Conservation (phyloP, 2,797 vertebrate genomes). For the Lacerta bilineata region DNA sequence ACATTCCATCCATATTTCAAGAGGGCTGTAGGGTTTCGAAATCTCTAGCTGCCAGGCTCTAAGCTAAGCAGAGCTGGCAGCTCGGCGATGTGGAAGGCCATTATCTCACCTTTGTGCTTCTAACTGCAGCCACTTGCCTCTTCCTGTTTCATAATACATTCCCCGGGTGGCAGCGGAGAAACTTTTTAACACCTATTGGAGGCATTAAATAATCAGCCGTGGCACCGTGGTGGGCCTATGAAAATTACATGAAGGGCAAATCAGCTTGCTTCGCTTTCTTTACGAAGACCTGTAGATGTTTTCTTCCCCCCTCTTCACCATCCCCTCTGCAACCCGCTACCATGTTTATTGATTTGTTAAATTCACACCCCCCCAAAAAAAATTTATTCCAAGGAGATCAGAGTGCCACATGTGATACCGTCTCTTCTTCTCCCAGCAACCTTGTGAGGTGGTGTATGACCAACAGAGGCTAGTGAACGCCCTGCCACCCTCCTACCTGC, state of each 20-base stretch:
- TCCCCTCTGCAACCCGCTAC: too few relatives aligned
- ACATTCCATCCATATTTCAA: constrained; percentile 81
- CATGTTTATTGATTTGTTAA: not conserved
- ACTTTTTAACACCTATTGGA: constrained; percentile 86
- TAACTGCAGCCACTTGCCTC: constrained; percentile 84
- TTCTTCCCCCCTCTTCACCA: not conserved
- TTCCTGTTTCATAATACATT: constrained; percentile 86
- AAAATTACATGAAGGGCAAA: constrained; percentile 65
- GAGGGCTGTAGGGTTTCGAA: constrained; percentile 78
- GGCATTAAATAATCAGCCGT: constrained; percentile 71
- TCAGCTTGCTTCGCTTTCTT: constrained; percentile 15
- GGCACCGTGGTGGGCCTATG: constrained; percentile 76
- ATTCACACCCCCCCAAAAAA: not conserved
- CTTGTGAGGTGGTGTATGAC: too few relatives aligned
- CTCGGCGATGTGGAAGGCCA: constrained; percentile 85
- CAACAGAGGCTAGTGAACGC: not conserved
- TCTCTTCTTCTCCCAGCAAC: not conserved
- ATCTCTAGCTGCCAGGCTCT: constrained; percentile 80
- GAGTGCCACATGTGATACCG: not conserved
- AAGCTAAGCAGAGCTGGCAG: constrained; percentile 86
- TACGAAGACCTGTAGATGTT: not conserved
- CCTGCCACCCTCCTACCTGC: too few relatives aligned
- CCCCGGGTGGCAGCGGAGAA: constrained; percentile 80
- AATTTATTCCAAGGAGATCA: not conserved
- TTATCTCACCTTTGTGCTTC: constrained; percentile 91